Conservation (phyloP, 2,113 vertebrate genomes). For the Baryphthengus martii region DNA sequence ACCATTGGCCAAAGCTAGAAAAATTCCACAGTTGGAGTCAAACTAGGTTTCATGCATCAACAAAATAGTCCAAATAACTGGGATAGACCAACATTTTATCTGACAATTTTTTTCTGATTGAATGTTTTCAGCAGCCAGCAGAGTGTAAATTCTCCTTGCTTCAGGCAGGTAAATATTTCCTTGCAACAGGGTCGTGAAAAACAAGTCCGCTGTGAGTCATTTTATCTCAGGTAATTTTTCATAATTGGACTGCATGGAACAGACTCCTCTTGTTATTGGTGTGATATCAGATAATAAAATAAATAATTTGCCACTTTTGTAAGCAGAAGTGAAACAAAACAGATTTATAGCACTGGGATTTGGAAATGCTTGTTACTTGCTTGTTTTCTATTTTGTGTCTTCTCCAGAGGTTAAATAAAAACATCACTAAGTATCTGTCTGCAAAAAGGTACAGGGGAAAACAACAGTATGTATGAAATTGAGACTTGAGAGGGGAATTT, state of each 20-base stretch:
- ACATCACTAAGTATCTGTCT: constrained; percentile 19
- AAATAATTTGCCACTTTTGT: constrained; percentile 55
- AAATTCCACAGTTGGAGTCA: neutral
- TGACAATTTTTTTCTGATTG: neutral
- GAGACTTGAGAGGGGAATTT: constrained; percentile 36
- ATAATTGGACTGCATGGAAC: constrained; percentile 55
- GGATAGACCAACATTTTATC: neutral
- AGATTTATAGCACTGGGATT: constrained; percentile 47
- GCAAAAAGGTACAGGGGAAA: constrained; percentile 9
- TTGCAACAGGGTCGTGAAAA: constrained; percentile 12
- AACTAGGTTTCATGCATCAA: neutral
- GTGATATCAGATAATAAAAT: constrained; percentile 51
- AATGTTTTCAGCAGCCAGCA: neutral
- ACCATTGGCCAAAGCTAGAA: neutral
- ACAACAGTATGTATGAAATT: constrained; percentile 12
- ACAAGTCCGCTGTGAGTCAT: constrained; percentile 30
- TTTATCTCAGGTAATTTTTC: constrained; percentile 50
- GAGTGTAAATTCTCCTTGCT: neutral
- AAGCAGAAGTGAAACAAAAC: constrained; percentile 38
- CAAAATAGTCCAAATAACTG: neutral
- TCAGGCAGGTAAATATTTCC: constrained; percentile 16
- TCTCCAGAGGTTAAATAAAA: constrained; percentile 62
- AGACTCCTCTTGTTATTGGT: constrained; percentile 36
- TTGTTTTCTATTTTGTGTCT: constrained; percentile 47
- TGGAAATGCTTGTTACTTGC: constrained; percentile 55